Evolutionary conservation across 1,140 invertebrate genomes (phyloP).

Genomic region (Mactra quadrangularis): DNA sequence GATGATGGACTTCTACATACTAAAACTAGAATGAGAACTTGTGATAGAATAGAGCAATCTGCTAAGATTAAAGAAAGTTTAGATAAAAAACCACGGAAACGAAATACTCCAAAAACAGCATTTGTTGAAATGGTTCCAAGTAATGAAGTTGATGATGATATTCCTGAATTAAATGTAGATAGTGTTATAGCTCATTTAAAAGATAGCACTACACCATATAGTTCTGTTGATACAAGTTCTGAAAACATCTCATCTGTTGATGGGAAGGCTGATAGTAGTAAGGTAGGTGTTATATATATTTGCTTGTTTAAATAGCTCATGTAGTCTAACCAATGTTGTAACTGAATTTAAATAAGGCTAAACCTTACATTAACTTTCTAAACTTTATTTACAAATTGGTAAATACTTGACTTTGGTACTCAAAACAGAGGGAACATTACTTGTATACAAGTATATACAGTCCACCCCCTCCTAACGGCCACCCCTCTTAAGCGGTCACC

Average conservation of each 20-base stretch:
- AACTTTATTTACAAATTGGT: too few relatives aligned
- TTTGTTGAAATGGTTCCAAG: conserved; percentile 12
- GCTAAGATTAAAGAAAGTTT: conserved; percentile 4
- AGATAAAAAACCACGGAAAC: neutral
- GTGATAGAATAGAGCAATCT: conserved; percentile 50
- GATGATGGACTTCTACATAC: neutral
- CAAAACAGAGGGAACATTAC: too few relatives aligned
- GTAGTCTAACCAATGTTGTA: too few relatives aligned
- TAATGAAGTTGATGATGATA: neutral
- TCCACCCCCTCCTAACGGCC: too few relatives aligned
- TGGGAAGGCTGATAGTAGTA: too few relatives aligned
- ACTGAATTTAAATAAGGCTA: too few relatives aligned
- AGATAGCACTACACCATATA: conserved; percentile 32
- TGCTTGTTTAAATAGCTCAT: too few relatives aligned
- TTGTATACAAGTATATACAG: too few relatives aligned
- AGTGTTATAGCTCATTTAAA: conserved; percentile 33
- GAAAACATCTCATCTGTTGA: neutral
- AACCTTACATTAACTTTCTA: too few relatives aligned
- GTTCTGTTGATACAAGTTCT: conserved; percentile 18
- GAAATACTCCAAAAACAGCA: conserved; percentile 34
- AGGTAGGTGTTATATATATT: too few relatives aligned
- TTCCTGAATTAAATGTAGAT: conserved; percentile 6
- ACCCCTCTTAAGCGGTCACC: too few relatives aligned
- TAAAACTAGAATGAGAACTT: conserved; percentile 33
- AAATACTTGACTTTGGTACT: too few relatives aligned